These are phyloP conservation scores for Polyodon spathula DNA, from an alignment of 2,113 vertebrate species.

Conservation along the genomic window DNA sequence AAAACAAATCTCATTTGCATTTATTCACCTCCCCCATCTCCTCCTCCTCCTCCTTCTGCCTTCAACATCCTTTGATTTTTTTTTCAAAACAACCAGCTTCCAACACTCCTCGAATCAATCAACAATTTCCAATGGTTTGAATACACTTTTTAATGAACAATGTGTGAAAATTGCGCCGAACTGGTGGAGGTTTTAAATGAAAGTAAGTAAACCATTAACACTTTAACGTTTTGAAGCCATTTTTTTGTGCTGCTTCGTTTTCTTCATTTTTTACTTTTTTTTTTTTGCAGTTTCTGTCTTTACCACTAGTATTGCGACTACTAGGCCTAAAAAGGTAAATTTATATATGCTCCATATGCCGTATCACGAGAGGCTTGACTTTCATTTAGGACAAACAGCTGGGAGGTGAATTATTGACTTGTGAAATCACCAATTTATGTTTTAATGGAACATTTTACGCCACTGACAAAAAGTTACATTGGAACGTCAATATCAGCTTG, in stretches of 20 bases:
- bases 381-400: neutral
- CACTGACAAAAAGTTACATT: neutral
- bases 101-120: slow-evolving; percentile 50
- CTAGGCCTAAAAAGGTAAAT: slow-evolving; percentile 11
- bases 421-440: neutral
- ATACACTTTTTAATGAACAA: slow-evolving; percentile 77
- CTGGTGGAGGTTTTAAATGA: slow-evolving; percentile 97
- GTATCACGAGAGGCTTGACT: neutral
- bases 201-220: slow-evolving; percentile 68
- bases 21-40: slow-evolving; percentile 21
- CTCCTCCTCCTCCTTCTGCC: slow-evolving; percentile 41
- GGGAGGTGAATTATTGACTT: slow-evolving; percentile 1
- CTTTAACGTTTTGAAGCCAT: slow-evolving; percentile 3
- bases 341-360: neutral
- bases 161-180: slow-evolving; percentile 98
- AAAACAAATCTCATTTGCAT: slow-evolving; percentile 26
- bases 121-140: slow-evolving; percentile 66
- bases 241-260: slow-evolving; percentile 4
- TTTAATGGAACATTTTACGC: neutral
- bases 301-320: slow-evolving; percentile 15
- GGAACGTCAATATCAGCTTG: neutral
- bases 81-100: slow-evolving; percentile 40
- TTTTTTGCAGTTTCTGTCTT: slow-evolving; percentile 19
- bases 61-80: slow-evolving; percentile 44
- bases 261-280: slow-evolving; percentile 14